A percentile compares a stretch with the other conserved stretches of the same genome.
Conservation (phyloP, 1,140 invertebrate species). For the Drosophila hydei region DNA sequence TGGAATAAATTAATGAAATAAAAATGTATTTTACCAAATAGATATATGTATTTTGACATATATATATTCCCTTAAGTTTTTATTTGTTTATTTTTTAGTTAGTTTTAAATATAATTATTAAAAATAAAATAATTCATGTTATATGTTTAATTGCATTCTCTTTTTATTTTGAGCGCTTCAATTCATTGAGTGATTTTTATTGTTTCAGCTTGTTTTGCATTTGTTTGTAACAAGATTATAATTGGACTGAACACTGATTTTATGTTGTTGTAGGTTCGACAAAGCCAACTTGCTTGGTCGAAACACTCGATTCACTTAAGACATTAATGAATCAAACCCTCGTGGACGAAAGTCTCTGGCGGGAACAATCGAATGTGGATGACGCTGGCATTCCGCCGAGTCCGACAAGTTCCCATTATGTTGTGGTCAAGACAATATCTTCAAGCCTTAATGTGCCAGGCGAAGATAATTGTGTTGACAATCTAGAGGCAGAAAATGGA, state of each 20-base stretch:
- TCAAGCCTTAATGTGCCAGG: constrained; percentile 11
- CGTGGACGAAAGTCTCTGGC: constrained; percentile 70
- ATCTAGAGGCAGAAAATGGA: constrained; percentile 33
- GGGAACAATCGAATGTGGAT: constrained; percentile 65
- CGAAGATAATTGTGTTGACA: constrained; percentile 19
- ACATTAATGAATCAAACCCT: constrained; percentile 55
- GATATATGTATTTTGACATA: constrained; percentile 5
- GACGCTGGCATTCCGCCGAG: constrained; percentile 23
- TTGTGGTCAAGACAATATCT: constrained; percentile 51
- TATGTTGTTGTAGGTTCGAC: constrained; percentile 51
- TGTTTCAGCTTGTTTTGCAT: constrained; percentile 23
- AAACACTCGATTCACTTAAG: constrained; percentile 43
- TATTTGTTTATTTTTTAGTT: constrained; percentile 7
- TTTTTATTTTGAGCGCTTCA: too few species aligned
- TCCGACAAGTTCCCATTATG: constrained; percentile 51
- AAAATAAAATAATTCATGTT: constrained; percentile 12
- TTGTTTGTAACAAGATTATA: neutral
- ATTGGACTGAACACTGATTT: constrained; percentile 9
- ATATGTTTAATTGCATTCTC: constrained; percentile 4
- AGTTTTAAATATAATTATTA: constrained; percentile 16
- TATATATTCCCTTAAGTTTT: constrained; percentile 13
- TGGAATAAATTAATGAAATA: neutral
- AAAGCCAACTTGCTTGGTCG: constrained; percentile 8
- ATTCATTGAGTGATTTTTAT: too few species aligned
- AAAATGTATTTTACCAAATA: neutral